A percentile compares a stretch with the other conserved stretches of the same genome.
Evolutionary conservation across 1,140 invertebrate genomes (phyloP).

Genomic region (Drosophila elegans): DNA sequence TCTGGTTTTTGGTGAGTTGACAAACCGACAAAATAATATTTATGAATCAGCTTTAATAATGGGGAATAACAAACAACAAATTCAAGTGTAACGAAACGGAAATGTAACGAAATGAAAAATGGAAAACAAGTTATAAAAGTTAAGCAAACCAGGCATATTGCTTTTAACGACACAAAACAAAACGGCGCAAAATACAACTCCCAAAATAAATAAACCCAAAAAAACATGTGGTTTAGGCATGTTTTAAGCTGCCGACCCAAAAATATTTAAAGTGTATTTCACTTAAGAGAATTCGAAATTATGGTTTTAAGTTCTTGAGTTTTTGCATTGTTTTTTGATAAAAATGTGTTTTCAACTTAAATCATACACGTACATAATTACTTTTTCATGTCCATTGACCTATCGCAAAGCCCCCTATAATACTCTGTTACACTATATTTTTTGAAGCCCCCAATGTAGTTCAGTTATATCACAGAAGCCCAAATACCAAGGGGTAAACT

Average conservation of each 20-base stretch:
- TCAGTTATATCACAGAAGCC: no score
- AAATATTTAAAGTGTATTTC: constrained; percentile 4
- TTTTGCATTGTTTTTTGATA: not conserved
- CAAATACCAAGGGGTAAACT: no score
- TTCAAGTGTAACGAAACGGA: constrained; percentile 56
- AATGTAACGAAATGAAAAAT: constrained; percentile 41
- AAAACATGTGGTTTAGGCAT: constrained; percentile 34
- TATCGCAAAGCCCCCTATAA: no score
- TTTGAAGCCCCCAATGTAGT: no score
- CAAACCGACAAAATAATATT: constrained; percentile 70
- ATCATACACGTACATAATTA: no score
- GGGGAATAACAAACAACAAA: constrained; percentile 22
- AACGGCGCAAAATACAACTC: constrained; percentile 18
- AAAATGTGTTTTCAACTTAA: no score
- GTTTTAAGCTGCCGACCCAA: constrained; percentile 17
- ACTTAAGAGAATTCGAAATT: not conserved
- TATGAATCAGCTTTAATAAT: constrained; percentile 69
- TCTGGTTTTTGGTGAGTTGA: constrained; percentile 33
- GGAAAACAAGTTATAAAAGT: constrained; percentile 39
- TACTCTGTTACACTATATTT: no score
- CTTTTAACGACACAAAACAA: constrained; percentile 16
- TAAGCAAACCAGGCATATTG: constrained; percentile 26
- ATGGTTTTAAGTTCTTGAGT: not conserved
- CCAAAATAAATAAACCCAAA: constrained; percentile 15
- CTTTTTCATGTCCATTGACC: no score